These are phyloP conservation scores for Margarornis squamiger DNA, from an alignment of 2,797 vertebrate genomes.

Conservation along the genomic window DNA sequence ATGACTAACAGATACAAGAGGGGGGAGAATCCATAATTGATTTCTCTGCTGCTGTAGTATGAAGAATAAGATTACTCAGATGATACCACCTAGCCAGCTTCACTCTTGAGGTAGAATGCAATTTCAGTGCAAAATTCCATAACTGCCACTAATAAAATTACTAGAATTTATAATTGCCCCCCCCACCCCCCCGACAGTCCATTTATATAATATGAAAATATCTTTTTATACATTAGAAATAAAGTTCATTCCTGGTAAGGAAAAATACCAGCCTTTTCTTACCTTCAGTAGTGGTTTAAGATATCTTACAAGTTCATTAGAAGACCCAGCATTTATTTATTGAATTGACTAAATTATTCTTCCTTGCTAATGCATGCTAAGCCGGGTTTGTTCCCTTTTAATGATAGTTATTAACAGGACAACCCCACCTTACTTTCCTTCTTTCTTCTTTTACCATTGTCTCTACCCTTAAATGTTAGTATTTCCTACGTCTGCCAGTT, in stretches of 20 bases:
- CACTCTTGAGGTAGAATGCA: neutral
- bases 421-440: neutral
- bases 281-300: neutral
- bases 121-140: neutral
- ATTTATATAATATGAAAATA: neutral
- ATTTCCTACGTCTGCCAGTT: neutral
- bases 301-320: neutral
- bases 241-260: neutral
- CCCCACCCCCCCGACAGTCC: accelerated
- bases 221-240: neutral
- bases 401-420: neutral
- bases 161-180: neutral
- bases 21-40: slow-evolving; percentile 69
- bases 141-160: neutral
- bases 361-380: neutral
- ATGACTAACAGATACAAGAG: slow-evolving; percentile 32
- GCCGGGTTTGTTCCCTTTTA: neutral
- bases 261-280: neutral
- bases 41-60: slow-evolving; percentile 60
- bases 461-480: neutral
- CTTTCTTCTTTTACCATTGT: neutral
- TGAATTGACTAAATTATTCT: neutral
- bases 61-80: slow-evolving; percentile 11
- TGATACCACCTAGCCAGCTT: neutral
- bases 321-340: neutral